Evolutionary conservation across 2,797 vertebrate genomes (phyloP), one percentile per base, ranked within the genome.

Genomic region (Columba guinea): DNA sequence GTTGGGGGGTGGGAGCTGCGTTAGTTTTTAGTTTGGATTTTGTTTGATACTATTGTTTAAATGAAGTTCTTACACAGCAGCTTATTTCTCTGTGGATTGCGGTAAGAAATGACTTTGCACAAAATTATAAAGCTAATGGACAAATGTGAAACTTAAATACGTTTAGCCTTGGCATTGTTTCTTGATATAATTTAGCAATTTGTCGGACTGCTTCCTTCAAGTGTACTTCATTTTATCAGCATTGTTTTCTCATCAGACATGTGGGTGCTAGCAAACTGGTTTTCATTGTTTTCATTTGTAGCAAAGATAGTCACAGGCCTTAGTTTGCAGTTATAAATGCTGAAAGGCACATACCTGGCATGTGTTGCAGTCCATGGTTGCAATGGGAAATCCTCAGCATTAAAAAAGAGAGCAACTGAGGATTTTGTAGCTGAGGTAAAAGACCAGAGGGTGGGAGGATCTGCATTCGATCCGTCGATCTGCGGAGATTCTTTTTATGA

Each of bases 1-100:
- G 16, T 23, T 1, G 4, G 17, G 30, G 5, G 7, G 30, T 4
- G 5, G 8, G 3, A 51, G 12, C 11, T 8, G 18, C 11, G 1
- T 70, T 85, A 5, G 13, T 37, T 92, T 85, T 67, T 24, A n/a
- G 23, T 85, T 78, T 13, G 11, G 13, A 13, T 89, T 77, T 95
- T 69, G 39, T 90, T 89, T 74, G 39, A 56, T 89, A 12, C 8
- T 74, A 0, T 56, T 79, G 30, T 67, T 85, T 68, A 71, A 53
- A 21, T 63, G 15, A 68, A 81, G 22, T 53, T 65, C 46, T 75
- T 78, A 20, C 7, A 7, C 34, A 51, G 21, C 55, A 64, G 27
- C 17, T 41, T 60, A 16, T 51, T 90, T 73, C 37, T 87, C 34
- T 2, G 1, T 71, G 53, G 7, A 62, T 86, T 90, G 41, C 37